phyloP scores from a whole-genome alignment of 2,888 invertebrate species.

The Epinotia bilunana region DNA sequence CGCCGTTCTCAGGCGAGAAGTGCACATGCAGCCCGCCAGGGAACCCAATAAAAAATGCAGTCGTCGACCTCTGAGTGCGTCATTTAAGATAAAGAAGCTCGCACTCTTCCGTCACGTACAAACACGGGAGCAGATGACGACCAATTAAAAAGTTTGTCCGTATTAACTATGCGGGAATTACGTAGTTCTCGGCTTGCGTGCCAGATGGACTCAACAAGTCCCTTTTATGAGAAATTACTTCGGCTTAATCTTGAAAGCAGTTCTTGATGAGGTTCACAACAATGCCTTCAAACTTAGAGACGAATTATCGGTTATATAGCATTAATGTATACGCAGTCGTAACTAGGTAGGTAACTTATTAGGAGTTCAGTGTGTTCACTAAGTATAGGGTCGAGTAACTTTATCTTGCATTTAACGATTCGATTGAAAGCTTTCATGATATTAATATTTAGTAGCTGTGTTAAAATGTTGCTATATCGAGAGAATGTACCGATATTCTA shows the following conservation, averaged over 20 bases:
- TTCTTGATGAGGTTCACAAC: constrained; percentile 43
- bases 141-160: constrained; percentile 81
- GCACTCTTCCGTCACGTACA: constrained; percentile 60
- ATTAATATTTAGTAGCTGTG: not conserved
- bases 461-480: not conserved
- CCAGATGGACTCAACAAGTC: constrained; percentile 76
- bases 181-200: constrained; percentile 66
- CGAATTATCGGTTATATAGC: constrained; percentile 14
- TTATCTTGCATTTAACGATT: not conserved
- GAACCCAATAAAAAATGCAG: constrained; percentile 74
- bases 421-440: not conserved
- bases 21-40: constrained; percentile 62
- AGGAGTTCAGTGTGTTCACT: not conserved
- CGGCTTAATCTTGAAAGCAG: constrained; percentile 48
- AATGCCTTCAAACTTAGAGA: constrained; percentile 33
- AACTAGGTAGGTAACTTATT: constrained; percentile 14
- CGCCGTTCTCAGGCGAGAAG: constrained; percentile 73
- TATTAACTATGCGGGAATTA: constrained; percentile 79
- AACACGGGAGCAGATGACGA: constrained; percentile 76
- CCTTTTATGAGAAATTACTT: constrained; percentile 61
- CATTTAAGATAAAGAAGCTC: constrained; percentile 71
- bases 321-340: not conserved
- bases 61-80: constrained; percentile 79
- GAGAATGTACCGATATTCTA: not conserved
- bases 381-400: not conserved